phyloP scores from a whole-genome alignment of 2,888 invertebrate species.

The Plusia festucae region DNA sequence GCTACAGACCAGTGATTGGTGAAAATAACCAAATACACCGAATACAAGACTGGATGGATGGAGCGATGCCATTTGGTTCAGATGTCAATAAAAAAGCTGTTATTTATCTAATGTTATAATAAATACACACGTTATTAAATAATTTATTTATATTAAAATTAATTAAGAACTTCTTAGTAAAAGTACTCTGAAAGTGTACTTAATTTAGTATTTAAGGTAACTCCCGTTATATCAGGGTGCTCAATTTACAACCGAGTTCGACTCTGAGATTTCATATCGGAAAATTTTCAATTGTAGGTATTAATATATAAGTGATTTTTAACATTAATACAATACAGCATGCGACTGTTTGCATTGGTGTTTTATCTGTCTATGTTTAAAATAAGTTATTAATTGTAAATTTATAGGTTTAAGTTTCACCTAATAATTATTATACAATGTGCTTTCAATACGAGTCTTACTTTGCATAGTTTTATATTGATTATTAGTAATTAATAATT shows the following conservation, averaged over 20 bases:
- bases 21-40: no score
- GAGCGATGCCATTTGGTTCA: no score
- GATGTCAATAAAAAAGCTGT: not conserved
- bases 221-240: constrained; percentile 27
- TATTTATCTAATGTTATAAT: not conserved
- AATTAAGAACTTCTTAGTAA: not conserved
- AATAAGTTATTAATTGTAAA: not conserved
- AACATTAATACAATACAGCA: not conserved
- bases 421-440: not conserved
- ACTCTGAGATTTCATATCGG: not conserved
- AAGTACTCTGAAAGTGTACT: constrained; percentile 28
- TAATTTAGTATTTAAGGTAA: constrained; percentile 24
- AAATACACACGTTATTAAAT: not conserved
- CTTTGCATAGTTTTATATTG: not conserved
- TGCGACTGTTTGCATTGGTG: not conserved
- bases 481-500: not conserved
- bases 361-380: not conserved
- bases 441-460: constrained; percentile 2
- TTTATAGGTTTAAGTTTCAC: not conserved
- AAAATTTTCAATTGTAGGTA: not conserved
- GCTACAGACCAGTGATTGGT: no score
- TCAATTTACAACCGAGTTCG: constrained; percentile 33
- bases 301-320: not conserved
- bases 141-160: not conserved
- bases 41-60: no score